Evolutionary conservation across 2,888 invertebrate species (phyloP).

Genomic region (Perizoma flavofasciatum): DNA sequence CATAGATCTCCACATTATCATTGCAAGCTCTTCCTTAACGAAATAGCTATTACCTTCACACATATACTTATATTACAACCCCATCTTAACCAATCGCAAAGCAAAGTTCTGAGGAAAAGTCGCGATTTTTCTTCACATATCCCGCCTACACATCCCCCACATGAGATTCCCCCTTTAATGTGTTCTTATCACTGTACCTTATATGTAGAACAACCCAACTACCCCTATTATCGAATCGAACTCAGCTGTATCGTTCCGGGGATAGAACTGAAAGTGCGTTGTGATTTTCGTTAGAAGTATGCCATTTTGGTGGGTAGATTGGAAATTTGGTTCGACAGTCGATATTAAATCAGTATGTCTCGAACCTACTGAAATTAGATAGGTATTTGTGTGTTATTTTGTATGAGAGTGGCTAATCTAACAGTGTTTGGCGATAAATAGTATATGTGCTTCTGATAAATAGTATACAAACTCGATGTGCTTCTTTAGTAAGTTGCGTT

Average conservation of each 20-base stretch:
- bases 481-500: too few species aligned
- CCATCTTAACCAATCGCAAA: conserved; percentile 62
- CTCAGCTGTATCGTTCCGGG: background rate
- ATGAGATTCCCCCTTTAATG: conserved; percentile 44
- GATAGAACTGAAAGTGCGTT: background rate
- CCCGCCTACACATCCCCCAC: conserved; percentile 47
- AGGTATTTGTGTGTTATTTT: background rate
- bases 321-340: conserved; percentile 28
- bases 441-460: too few species aligned
- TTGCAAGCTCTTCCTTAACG: too few species aligned
- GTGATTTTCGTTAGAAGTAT: background rate
- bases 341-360: conserved; percentile 29
- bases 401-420: too few species aligned
- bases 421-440: too few species aligned
- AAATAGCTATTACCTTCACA: background rate
- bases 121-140: conserved; percentile 58
- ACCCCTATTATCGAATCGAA: background rate
- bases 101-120: conserved; percentile 51
- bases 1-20: too few species aligned
- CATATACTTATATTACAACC: conserved; percentile 11
- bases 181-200: conserved; percentile 14
- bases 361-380: background rate
- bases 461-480: too few species aligned
- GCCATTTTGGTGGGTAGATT: background rate
- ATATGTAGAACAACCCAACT: conserved; percentile 7